phyloP scores from a whole-genome alignment of 2,113 vertebrate genomes.

The Ctenodactylus gundi region DNA sequence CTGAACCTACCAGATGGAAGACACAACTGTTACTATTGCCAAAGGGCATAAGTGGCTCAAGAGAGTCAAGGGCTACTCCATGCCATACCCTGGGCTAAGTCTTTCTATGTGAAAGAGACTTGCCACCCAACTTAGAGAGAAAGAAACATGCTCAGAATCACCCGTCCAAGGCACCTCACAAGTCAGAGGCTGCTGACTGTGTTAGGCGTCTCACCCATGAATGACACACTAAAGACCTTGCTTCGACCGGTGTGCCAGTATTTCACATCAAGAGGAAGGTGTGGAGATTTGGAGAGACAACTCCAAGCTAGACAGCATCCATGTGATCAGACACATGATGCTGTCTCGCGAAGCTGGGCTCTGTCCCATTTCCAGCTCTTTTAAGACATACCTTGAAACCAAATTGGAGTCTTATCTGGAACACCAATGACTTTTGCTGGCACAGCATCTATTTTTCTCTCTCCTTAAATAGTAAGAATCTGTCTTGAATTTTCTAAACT shows the following conservation, averaged over 20 bases:
- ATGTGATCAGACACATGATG: background rate
- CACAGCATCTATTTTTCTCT: background rate
- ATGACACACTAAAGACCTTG: background rate
- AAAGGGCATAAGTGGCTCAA: background rate
- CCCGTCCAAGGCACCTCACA: background rate
- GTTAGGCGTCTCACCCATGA: background rate
- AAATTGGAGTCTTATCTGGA: background rate
- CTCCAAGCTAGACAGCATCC: background rate
- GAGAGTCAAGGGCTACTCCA: background rate
- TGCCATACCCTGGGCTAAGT: background rate
- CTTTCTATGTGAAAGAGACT: background rate
- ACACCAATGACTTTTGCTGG: background rate
- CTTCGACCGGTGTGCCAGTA: background rate
- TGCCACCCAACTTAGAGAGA: background rate
- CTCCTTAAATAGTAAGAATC: background rate
- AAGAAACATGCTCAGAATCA: background rate
- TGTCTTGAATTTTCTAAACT: slow-evolving; percentile 30
- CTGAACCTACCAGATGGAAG: background rate
- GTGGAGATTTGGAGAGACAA: background rate
- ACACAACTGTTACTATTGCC: background rate
- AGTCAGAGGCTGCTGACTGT: too few relatives aligned
- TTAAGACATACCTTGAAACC: background rate
- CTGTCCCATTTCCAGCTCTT: background rate
- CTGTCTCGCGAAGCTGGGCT: background rate
- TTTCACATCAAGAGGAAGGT: background rate